A percentile compares a stretch with the other conserved stretches of the same genome.
Evolutionary conservation across 1,140 invertebrate species (phyloP).

Genomic region (Euura lappo): DNA sequence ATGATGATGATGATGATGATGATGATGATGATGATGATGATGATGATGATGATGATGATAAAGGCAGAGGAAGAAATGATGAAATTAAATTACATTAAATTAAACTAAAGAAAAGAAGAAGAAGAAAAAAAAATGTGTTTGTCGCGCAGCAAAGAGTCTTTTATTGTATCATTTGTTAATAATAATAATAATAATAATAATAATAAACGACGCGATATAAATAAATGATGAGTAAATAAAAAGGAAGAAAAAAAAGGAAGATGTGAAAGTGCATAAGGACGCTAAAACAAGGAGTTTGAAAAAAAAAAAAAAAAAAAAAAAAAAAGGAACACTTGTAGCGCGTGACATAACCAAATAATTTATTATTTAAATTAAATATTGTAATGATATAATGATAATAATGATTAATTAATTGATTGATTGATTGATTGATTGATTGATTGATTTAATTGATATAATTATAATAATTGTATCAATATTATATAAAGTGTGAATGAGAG

Average conservation of each 20-base stretch:
- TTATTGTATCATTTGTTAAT: too few relatives aligned
- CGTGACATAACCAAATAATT: constrained; percentile 73
- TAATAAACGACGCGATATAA: neutral
- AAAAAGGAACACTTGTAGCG: constrained; percentile 59
- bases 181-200: too few relatives aligned
- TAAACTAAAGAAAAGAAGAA: neutral
- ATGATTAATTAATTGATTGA: too few relatives aligned
- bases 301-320: constrained; percentile 25
- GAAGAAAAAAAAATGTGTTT: constrained; percentile 1
- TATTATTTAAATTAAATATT: constrained; percentile 61
- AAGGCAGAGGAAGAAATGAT: constrained; percentile 23
- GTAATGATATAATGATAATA: constrained; percentile 11
- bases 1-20: too few relatives aligned
- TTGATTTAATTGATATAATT: too few relatives aligned
- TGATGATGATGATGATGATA: too few relatives aligned
- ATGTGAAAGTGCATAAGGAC: constrained; percentile 54
- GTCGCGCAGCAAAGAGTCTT: neutral
- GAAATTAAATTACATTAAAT: too few relatives aligned
- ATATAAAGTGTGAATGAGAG: too few relatives aligned
- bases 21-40: too few relatives aligned
- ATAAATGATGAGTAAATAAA: constrained; percentile 27
- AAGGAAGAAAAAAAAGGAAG: neutral
- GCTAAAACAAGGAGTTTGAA: constrained; percentile 31
- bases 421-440: too few relatives aligned
- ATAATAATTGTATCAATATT: too few relatives aligned